A percentile compares a stretch with the other conserved stretches of the same genome.
phyloP scores from a whole-genome alignment of 2,797 vertebrate genomes.

The Geotrypetes seraphini region DNA sequence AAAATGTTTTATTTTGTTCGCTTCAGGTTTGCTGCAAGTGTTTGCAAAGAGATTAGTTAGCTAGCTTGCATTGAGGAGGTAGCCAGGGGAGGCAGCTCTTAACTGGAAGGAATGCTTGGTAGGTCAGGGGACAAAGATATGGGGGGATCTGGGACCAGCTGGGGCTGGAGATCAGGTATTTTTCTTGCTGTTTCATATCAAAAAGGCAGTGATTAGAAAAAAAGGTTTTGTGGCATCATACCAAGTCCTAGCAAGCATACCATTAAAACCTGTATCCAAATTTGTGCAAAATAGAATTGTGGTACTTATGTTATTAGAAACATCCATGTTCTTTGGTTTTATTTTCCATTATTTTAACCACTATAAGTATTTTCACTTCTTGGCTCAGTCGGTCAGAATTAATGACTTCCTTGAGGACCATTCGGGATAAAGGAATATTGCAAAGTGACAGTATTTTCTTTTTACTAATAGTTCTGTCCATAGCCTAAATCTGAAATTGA shows the following conservation, averaged over 20 bases:
- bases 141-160: conserved; percentile 42
- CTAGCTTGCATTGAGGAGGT: conserved; percentile 64
- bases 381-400: conserved; percentile 23
- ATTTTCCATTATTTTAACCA: conserved; percentile 25
- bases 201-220: conserved; percentile 63
- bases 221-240: conserved; percentile 62
- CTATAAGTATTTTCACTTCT: conserved; percentile 26
- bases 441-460: conserved; percentile 27
- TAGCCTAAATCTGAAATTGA: conserved; percentile 50
- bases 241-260: conserved; percentile 50
- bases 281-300: conserved; percentile 26
- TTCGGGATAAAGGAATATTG: conserved; percentile 4
- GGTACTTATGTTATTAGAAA: conserved; percentile 18
- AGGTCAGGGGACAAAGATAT: conserved; percentile 56
- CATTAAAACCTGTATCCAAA: conserved; percentile 49
- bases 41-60: conserved; percentile 83
- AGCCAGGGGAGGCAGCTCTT: conserved; percentile 74
- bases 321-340: conserved; percentile 22
- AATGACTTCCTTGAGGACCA: conserved; percentile 16
- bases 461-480: conserved; percentile 24
- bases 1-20: conserved; percentile 38
- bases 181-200: conserved; percentile 61
- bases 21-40: conserved; percentile 74
- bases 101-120: conserved; percentile 66
- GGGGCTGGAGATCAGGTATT: conserved; percentile 72